Base-by-base conservation (phyloP, 2,888 invertebrate species). In the Lasioglossum villosulum region DNA sequence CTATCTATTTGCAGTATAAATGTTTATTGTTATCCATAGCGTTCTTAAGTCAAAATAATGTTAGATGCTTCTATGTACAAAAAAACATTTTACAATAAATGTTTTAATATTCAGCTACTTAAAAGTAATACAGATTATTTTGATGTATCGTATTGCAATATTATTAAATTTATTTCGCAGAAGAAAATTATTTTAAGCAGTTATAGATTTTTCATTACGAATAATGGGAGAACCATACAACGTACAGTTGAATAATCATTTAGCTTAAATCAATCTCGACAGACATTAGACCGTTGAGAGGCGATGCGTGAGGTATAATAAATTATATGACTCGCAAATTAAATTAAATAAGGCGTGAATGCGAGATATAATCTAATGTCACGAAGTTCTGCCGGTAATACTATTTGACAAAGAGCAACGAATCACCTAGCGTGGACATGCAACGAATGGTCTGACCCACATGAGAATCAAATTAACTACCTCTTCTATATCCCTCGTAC, bases 341-440 rank as follows among this genome's bases (percentile, higher is more conserved):
- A 30, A 30, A 63, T 30, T 63, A 63, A 63, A 63, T 63, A 63
- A 63, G 63, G 63, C 27, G 63, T 63, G 63, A 63, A 63, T 19
- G 30, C 63, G 6, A 14, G 63, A 63, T 93, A 93, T 91, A 93
- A 93, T 93, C 93, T 91, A 93, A 93, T 93, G 93, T 91, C 78
- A 82, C 84, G 83, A 82, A 63, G 30, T 63, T 63, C 63, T 63
- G 63, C 27, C 16, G 30, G 30, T 63, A 45, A 45, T 45, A 72
- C 23, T 72, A 45, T 72, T 72, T 72, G 45, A 45, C 45, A 23
- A 72, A 72, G 30, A 30, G 72, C 30, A 45, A 45, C 4, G 12
- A 63, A 63, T 63, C 63, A 63, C 30, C 63, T 30, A 16, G 63
- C 30, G 14, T 30, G 63, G 63, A 30, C 63, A 30, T 63, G 63